Base-by-base conservation (phyloP, 1,140 invertebrate genomes). In the Zaprionus ornatus region DNA sequence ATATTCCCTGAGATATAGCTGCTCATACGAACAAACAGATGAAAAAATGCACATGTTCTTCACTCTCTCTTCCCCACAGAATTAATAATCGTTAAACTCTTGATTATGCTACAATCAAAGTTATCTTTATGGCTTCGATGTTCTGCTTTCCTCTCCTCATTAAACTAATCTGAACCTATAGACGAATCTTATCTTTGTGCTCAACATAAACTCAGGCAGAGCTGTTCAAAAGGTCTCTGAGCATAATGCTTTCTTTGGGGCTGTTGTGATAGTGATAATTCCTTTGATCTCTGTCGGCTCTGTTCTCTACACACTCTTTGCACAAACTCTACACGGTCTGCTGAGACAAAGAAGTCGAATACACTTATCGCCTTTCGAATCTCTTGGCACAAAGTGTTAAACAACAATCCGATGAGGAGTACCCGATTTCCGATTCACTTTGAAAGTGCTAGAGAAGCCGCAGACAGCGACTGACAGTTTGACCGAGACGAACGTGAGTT, bases 341-440 rank as follows among this genome's bases (percentile, higher is more conserved):
- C 13, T 54, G 45, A 19, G 21, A 65, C 40, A 50, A 23, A 67
- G 55, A 59, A 52, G 48, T 67, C 32, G 17, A 29, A 29, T 45
- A 55, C 65, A 75, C 76, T 79, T 79, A 79, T 79, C 76, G 61
- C 66, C 55, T 65, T 71, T 79, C 73, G 64, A 79, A 79, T 75
- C 73, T 50, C 75, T 75, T 66, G 65, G 66, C 73, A 71, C 32
- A 32, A 65, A 76, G 73, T 78, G 76, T 75, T 78, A 69, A 74
- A 60, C 72, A 62, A 59, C 65, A 66, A 68, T 65, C 60, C 64
- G 29, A 45, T 6, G n/a, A 9, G 40, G 37, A 60, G 60, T 45
- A 35, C 48, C 72, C 65, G 45, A 74, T 75, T 75, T 78, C 50
- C 64, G 54, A 74, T 74, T 64, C 65, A 69, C 66, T 71, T 70